Conservation (phyloP, 2,888 invertebrate species). For the Ophion costatus region DNA sequence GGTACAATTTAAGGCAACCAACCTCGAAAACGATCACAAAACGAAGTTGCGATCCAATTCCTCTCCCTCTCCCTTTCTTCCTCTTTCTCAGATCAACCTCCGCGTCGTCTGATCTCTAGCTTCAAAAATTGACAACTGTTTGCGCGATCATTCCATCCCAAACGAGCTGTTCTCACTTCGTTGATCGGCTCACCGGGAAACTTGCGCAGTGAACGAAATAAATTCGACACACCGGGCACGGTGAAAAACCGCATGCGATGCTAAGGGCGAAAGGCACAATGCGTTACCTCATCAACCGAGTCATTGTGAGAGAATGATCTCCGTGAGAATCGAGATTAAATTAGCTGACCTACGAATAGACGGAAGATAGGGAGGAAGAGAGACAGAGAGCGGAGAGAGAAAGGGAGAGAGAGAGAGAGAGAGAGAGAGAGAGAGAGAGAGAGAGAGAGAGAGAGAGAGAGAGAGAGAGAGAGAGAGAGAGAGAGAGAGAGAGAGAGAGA, state of each 20-base stretch:
- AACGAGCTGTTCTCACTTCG: not conserved
- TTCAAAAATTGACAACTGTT: not conserved
- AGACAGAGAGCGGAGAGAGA: slow-evolving; percentile 5
- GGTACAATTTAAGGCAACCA: too few species aligned
- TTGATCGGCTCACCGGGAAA: not conserved
- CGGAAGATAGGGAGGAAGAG: not conserved
- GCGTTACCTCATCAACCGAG: slow-evolving; percentile 42
- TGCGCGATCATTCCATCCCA: not conserved
- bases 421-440: slow-evolving; percentile 28
- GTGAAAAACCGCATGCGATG: not conserved
- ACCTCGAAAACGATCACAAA: not conserved
- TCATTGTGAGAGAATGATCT: slow-evolving; percentile 70
- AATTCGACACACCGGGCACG: not conserved
- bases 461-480: not conserved
- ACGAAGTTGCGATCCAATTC: not conserved
- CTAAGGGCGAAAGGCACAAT: slow-evolving; percentile 5
- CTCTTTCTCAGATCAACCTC: not conserved
- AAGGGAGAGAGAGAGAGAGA: slow-evolving; percentile 23
- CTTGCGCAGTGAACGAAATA: not conserved
- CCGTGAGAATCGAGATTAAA: slow-evolving; percentile 77
- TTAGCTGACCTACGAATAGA: slow-evolving; percentile 72
- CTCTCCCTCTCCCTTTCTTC: not conserved
- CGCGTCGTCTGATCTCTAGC: not conserved
- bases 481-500: not conserved
- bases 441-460: slow-evolving; percentile 32